phyloP scores from a whole-genome alignment of 1,140 invertebrate species.

The Aphidius gifuensis region DNA sequence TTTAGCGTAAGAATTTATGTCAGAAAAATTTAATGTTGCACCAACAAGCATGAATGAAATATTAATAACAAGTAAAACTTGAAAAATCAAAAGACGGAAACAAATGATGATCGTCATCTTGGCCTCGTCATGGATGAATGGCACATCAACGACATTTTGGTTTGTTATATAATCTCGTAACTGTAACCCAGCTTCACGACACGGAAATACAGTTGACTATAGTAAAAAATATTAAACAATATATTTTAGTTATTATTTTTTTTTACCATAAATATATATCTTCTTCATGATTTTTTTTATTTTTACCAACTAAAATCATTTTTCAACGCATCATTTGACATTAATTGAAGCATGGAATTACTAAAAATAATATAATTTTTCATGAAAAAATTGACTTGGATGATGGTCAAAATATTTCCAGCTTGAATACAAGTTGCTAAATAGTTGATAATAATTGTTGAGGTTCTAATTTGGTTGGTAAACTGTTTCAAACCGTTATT shows the following conservation, averaged over 20 bases:
- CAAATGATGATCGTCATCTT: slow-evolving; percentile 5
- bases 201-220: background rate
- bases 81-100: slow-evolving; percentile 33
- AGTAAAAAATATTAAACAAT: slow-evolving; percentile 22
- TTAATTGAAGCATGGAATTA: too few relatives aligned
- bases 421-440: slow-evolving; percentile 27
- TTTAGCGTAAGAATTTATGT: slow-evolving; percentile 42
- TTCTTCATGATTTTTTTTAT: too few relatives aligned
- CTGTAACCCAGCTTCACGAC: slow-evolving; percentile 28
- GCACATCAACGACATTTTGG: slow-evolving; percentile 12
- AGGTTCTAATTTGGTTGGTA: slow-evolving; percentile 35
- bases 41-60: slow-evolving; percentile 26
- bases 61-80: slow-evolving; percentile 24
- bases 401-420: slow-evolving; percentile 29
- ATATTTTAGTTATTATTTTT: too few relatives aligned
- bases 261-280: too few relatives aligned
- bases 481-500: slow-evolving; percentile 39
- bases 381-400: too few relatives aligned
- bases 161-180: slow-evolving; percentile 48
- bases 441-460: slow-evolving; percentile 26
- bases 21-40: slow-evolving; percentile 24
- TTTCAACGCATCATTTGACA: too few relatives aligned
- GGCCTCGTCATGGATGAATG: slow-evolving; percentile 32
- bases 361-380: too few relatives aligned
- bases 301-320: too few relatives aligned